These are phyloP conservation scores for Steatornis caripensis DNA, from an alignment of 2,113 vertebrate genomes.

Conservation along the genomic window DNA sequence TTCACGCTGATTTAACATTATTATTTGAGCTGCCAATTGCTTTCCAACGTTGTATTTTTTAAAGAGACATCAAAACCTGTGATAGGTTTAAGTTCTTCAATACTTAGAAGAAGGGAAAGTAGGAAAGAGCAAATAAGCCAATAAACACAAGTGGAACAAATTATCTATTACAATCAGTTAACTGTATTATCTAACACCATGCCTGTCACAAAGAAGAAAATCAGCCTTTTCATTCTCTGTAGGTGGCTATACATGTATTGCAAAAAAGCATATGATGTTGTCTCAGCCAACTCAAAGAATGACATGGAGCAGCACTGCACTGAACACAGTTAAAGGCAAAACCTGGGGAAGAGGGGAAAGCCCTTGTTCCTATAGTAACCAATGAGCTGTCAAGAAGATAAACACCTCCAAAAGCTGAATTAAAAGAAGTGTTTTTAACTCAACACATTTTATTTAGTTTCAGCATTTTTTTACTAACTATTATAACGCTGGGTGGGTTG, in stretches of 20 bases:
- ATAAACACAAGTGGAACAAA: constrained; percentile 49
- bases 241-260: constrained; percentile 6
- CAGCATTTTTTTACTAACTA: not conserved
- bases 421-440: constrained; percentile 9
- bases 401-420: not conserved
- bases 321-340: constrained; percentile 57
- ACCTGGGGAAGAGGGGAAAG: constrained; percentile 26
- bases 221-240: constrained; percentile 33
- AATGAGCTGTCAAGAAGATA: not conserved
- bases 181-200: constrained; percentile 22
- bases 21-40: constrained; percentile 65
- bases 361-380: constrained; percentile 69
- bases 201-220: constrained; percentile 17
- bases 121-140: constrained; percentile 43
- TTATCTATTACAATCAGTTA: constrained; percentile 59
- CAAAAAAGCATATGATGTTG: constrained; percentile 9
- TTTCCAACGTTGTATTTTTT: constrained; percentile 58
- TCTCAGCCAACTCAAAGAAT: constrained; percentile 31
- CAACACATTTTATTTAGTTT: constrained; percentile 10
- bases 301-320: not conserved
- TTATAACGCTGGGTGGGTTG: not conserved
- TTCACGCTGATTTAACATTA: constrained; percentile 53
- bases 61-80: constrained; percentile 56
- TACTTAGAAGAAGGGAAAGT: constrained; percentile 22
- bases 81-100: constrained; percentile 27